These are phyloP conservation scores for Phrynocephalus forsythii DNA, from an alignment of 2,797 vertebrate genomes.

Conservation along the genomic window DNA sequence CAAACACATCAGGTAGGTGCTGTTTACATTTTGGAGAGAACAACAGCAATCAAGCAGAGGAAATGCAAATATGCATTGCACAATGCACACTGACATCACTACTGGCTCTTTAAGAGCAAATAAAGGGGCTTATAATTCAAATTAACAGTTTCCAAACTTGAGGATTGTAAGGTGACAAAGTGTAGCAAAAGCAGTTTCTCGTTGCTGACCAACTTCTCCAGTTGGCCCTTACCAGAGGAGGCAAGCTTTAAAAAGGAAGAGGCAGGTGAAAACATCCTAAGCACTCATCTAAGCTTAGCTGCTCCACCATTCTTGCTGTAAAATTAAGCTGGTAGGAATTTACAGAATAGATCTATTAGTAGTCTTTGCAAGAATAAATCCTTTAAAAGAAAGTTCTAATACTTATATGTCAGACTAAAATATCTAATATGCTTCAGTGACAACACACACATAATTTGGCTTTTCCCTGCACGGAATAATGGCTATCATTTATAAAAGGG, in stretches of 20 bases:
- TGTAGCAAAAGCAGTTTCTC: not conserved
- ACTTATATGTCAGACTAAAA: not conserved
- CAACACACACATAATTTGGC: not conserved
- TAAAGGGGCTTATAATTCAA: not conserved
- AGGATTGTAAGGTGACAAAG: not conserved
- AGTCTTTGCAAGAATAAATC: not conserved
- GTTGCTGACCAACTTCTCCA: not conserved
- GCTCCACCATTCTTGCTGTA: not conserved
- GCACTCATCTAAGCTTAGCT: not conserved
- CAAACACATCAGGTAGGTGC: too few relatives aligned
- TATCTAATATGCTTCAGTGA: slow-evolving; percentile 1
- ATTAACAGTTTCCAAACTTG: not conserved
- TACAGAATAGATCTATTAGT: slow-evolving; percentile 1
- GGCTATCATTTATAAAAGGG: slow-evolving; percentile 12
- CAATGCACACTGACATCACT: not conserved
- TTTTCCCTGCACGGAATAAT: not conserved
- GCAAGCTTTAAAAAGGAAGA: not conserved
- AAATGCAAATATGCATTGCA: not conserved
- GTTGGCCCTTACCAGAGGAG: not conserved
- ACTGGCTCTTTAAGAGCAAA: not conserved
- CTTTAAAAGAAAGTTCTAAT: slow-evolving; percentile 14
- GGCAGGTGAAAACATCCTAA: not conserved
- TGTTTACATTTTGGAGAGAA: not conserved
- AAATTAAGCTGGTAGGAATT: not conserved
- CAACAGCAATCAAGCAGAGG: not conserved